A percentile compares a stretch with the other conserved stretches of the same genome.
Evolutionary conservation across 2,113 vertebrate genomes (phyloP).

Genomic region (Phylloscopus trochilus): DNA sequence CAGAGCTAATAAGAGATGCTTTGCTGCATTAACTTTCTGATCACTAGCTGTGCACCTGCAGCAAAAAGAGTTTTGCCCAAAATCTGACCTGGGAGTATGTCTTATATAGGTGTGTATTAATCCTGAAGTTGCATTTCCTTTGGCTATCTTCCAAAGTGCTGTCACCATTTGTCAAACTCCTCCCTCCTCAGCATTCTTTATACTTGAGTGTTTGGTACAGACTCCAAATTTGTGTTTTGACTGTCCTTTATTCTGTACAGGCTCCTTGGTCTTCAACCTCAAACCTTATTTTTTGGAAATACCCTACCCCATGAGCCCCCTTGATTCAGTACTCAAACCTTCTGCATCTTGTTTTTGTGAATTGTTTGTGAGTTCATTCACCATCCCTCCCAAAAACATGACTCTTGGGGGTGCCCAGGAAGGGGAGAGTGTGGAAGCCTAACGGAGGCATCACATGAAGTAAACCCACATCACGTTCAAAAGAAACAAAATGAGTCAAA

Average conservation of each 20-base stretch:
- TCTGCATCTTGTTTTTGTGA: background rate
- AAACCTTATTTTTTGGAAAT: background rate
- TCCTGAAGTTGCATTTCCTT: background rate
- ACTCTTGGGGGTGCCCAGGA: background rate
- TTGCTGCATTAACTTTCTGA: slow-evolving; percentile 66
- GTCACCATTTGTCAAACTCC: background rate
- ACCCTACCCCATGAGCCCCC: accelerated
- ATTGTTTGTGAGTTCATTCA: background rate
- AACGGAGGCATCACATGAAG: background rate
- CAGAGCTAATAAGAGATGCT: slow-evolving; percentile 72
- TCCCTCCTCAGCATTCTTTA: background rate
- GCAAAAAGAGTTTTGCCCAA: slow-evolving; percentile 51
- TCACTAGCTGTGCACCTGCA: slow-evolving; percentile 23
- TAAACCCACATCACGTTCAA: background rate
- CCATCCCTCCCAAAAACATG: background rate
- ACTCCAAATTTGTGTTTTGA: background rate
- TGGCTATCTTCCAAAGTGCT: background rate
- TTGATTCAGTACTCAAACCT: background rate
- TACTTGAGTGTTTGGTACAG: background rate
- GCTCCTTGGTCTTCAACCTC: background rate
- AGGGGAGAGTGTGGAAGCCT: background rate
- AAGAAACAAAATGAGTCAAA: background rate
- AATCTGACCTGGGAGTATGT: slow-evolving; percentile 6
- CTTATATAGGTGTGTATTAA: slow-evolving; percentile 18
- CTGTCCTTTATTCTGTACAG: background rate